Evolutionary conservation across 2,888 invertebrate genomes (phyloP), one percentile per base, ranked within the genome.

Genomic region (Drosophila paranaensis): DNA sequence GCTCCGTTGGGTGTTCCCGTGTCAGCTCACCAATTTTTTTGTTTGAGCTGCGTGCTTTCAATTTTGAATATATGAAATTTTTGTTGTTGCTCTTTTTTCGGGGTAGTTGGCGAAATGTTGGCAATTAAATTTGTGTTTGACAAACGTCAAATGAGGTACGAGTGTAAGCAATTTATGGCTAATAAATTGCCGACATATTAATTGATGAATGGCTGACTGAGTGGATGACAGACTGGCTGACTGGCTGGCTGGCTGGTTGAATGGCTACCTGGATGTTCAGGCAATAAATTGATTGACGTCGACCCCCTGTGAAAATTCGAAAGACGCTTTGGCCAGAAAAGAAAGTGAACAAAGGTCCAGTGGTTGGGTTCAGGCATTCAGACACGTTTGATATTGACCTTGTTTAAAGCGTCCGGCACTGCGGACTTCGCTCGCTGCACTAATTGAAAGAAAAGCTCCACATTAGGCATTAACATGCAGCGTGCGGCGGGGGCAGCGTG

Each of bases 351-450:
- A 71, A 64, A 67, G 61, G 70, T 76, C 48, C 62, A 68, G 50
- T n/a, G 37, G 33, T 14, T 35, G 57, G 46, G 27, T 46, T 46
- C 45, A 35, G 50, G 55, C 43, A 42, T 90, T 90, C 81, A 82
- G 74, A 74, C 90, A 90, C 90, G 90, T 88, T 83, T 92, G 91
- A 91, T 92, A 92, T 91, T 92, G 92, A 92, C 92, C 92, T 92
- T 92, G 90, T 92, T 92, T 92, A 82, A 89, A 91, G 90, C 53
- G 51, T 35, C 53, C 40, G 50, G 51, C 63, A 48, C 27, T 27
- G 46, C 42, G 56, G 42, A 58, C 51, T 56, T 54, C 35, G 27
- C n/a, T 39, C 25, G 56, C 20, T 75, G 71, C 61, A 67, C 70
- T 77, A 81, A 88, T 74, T 71, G 83, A 83, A 81, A 70, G 82